Evolutionary conservation across 2,113 vertebrate species (phyloP), one percentile per base, ranked within the genome.

Genomic region (Gavia stellata): DNA sequence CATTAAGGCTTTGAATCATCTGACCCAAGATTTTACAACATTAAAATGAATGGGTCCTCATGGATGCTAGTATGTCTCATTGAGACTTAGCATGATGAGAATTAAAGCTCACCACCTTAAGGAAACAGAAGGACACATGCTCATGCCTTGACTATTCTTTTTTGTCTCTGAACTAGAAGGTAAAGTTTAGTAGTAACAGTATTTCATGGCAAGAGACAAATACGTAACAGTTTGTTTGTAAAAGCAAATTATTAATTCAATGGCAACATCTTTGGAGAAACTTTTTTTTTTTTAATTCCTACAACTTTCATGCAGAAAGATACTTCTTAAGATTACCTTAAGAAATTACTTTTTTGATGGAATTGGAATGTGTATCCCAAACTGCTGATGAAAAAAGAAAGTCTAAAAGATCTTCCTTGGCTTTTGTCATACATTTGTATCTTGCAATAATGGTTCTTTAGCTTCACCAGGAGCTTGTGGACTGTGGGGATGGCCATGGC

Each of bases 401-500:
- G 90, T 94, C 95, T 40, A 36, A 67, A 85, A 45, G 33, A 34
- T 91, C 70, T 81, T 94, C 86, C 88, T 90, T 63, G 86, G 61
- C 75, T 86, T 87, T 13, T 52, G 68, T 99, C 98, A 99, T 98
- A 99, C 99, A 2, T 98, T 99, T 77, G 98, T 99, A 92, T 99
- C 99, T 97, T 99, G 99, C 83, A 99, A 68, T 63, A 99, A 96
- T 10, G 99, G 99, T 95, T 99, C 99, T 96, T 99, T 99, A 97
- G 98, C 99, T 93, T 99, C 99, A 12, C 98, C 98, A 1, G 98
- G 98, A 21, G 98, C 98, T 58, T 98, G 99, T 9, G 98, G 98
- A 44, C 98, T 98, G 81, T 99, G 98, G 59, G 98, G 98, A 50
- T 99, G 99, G 70, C 98, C 94, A 3, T 99, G 98, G 65, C 97